Conservation (phyloP, 2,888 invertebrate species). For the Torymus aiolomorphi region DNA sequence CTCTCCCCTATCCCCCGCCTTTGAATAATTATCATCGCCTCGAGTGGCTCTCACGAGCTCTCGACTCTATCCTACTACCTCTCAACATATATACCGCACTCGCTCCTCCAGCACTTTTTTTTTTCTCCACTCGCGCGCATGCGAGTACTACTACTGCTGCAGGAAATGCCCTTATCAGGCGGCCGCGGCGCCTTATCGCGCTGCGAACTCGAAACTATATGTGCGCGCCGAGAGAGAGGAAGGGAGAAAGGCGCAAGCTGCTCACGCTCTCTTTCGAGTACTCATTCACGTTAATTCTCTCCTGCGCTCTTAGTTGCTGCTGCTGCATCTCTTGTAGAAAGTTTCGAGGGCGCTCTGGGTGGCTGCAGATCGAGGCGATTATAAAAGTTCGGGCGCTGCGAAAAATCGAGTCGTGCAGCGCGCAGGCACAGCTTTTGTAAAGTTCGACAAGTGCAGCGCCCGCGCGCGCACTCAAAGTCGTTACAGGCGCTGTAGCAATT, state of each 20-base stretch:
- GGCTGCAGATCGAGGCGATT: constrained; percentile 9
- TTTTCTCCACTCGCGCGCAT: background rate
- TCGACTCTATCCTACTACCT: background rate
- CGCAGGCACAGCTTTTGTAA: background rate
- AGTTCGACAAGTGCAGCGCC: no score
- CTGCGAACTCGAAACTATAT: constrained; percentile 1
- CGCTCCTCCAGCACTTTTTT: no score
- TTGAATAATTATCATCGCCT: constrained; percentile 15
- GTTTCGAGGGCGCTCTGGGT: constrained; percentile 1
- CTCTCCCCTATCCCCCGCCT: background rate
- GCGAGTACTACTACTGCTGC: background rate
- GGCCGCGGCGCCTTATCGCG: background rate
- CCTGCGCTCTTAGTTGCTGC: no score
- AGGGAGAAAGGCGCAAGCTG: constrained; percentile 3
- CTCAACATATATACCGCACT: no score
- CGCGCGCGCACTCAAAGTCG: no score
- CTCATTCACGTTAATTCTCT: constrained; percentile 1
- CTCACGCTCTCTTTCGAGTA: background rate
- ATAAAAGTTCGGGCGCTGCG: background rate
- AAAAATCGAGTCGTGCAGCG: background rate
- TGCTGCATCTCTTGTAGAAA: background rate
- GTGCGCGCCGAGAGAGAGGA: background rate
- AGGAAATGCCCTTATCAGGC: constrained; percentile 8
- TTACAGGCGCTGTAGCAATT: no score
- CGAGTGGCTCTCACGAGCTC: constrained; percentile 5